Base-by-base conservation (phyloP, 2,113 vertebrate genomes). In the Phalacrocorax brasilianus region DNA sequence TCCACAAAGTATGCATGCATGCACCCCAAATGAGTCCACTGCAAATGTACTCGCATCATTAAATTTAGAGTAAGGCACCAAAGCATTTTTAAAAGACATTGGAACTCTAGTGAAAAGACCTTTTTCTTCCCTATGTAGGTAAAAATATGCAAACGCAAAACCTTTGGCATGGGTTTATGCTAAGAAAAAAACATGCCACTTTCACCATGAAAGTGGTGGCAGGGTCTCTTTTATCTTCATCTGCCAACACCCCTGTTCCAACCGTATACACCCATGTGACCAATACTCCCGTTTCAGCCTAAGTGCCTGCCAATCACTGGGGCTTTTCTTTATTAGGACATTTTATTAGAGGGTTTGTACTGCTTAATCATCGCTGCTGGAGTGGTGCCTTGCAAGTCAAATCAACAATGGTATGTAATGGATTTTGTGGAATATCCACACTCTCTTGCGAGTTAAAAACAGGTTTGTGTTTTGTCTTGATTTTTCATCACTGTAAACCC, bases 1-100 rank as follows among this genome's bases (percentile, higher is more conserved):
- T 76, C 91, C 93, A 74, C 42, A 70, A 85, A 66, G 55, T 94
- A 96, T 95, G 96, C 95, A 92, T 82, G 84, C 96, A 95, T 66
- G 84, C 91, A 93, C 74, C 76, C 58, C 45, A 88, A 97, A 76
- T 50, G 67, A 90, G 81, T 70, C 71, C 67, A 76, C 89, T 91
- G 89, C 81, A 89, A 78, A 73, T 20, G 47, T 63, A 91, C 47
- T 95, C 26, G 11, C 94, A 90, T 85, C 81, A 94, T 97, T 95
- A 97, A 95, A 95, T 89, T 93, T 79, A 73, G 76, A 92, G 45
- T 89, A 49, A 92, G 66, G 62, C 49, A 91, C 87, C 80, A 94
- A 91, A 92, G n/a, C 50, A 63, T 91, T 96, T 91, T 89, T 32
- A 55, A 95, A 92, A 81, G 47, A 78, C 59, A 24, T 8, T 67